A percentile compares a stretch with the other conserved stretches of the same genome.
Evolutionary conservation across 2,113 vertebrate genomes (phyloP).

Genomic region (Macheiramphus alcinus): DNA sequence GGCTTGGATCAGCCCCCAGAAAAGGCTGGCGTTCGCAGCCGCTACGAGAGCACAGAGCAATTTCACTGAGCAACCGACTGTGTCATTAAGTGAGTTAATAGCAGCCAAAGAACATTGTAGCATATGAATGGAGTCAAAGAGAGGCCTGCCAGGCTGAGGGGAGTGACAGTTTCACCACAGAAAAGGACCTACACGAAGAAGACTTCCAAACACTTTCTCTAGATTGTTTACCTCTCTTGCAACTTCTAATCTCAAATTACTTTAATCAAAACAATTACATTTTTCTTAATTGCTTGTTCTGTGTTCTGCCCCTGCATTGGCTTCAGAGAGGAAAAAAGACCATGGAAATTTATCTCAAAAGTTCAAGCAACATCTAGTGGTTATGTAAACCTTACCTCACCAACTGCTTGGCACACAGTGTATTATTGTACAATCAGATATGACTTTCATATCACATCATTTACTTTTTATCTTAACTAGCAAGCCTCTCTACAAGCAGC

Average conservation of each 20-base stretch:
- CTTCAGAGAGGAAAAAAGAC: not conserved
- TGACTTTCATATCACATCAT: conserved; percentile 40
- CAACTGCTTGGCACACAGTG: conserved; percentile 26
- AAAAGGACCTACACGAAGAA: not conserved
- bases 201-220: not conserved
- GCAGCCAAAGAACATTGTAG: not conserved
- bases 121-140: not conserved
- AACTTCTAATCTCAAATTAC: not conserved
- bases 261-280: not conserved
- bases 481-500: conserved; percentile 23
- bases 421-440: conserved; percentile 56
- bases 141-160: not conserved
- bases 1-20: not conserved
- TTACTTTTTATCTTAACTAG: conserved; percentile 64
- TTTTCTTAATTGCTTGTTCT: not conserved
- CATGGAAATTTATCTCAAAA: conserved; percentile 40
- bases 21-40: accelerated
- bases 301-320: not conserved
- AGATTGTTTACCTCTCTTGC: not conserved
- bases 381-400: conserved; percentile 65
- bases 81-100: not conserved
- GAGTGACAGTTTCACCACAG: not conserved
- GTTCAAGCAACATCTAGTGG: conserved; percentile 11
- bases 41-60: not conserved
- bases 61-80: not conserved